These are phyloP conservation scores for Myotis yumanensis DNA, from an alignment of 2,113 vertebrate genomes.

Conservation along the genomic window DNA sequence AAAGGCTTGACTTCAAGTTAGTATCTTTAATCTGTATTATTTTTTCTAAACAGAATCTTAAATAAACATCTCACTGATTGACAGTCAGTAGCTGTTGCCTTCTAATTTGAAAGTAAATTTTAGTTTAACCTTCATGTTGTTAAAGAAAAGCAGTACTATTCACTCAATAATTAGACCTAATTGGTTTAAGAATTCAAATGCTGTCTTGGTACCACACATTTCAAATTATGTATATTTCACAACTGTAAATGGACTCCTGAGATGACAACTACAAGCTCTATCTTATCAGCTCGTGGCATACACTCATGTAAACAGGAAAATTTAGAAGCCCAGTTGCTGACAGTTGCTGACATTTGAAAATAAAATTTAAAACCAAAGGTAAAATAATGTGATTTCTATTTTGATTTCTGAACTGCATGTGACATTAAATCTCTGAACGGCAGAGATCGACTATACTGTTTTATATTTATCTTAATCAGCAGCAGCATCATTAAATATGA, in stretches of 20 bases:
- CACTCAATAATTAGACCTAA: conserved; percentile 81
- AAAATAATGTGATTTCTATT: neutral
- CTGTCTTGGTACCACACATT: conserved; percentile 77
- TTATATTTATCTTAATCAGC: neutral
- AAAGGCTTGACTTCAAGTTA: conserved; percentile 41
- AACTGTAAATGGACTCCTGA: conserved; percentile 57
- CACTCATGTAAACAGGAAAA: conserved; percentile 41
- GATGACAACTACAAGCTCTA: neutral
- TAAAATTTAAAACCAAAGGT: conserved; percentile 28
- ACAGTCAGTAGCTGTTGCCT: conserved; percentile 81
- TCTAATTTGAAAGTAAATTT: conserved; percentile 78
- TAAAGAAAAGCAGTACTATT: conserved; percentile 78
- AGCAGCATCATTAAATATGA: neutral
- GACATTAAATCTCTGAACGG: neutral
- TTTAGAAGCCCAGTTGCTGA: neutral
- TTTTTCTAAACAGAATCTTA: conserved; percentile 57
- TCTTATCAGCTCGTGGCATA: conserved; percentile 44
- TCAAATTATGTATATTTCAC: conserved; percentile 57
- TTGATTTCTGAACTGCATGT: neutral
- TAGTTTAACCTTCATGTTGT: conserved; percentile 73
- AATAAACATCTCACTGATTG: conserved; percentile 78
- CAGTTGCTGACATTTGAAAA: conserved; percentile 26
- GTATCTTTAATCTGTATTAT: conserved; percentile 1
- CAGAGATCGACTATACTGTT: neutral
- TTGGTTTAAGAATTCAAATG: conserved; percentile 76